Conservation (phyloP, 2,888 invertebrate genomes). For the Philonicus albiceps region DNA sequence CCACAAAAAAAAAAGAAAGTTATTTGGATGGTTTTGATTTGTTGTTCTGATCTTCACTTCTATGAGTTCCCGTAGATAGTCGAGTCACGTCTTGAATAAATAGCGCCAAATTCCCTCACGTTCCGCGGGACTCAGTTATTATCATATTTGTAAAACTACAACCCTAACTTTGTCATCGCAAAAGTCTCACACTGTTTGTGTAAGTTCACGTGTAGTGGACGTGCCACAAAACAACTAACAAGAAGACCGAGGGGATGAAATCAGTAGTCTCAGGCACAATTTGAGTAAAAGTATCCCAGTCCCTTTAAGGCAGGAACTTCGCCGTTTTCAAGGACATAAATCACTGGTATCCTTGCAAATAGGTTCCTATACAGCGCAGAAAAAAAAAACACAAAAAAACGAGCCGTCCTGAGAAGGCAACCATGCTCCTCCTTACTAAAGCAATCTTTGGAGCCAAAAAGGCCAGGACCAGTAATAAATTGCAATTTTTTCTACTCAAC, state of each 20-base stretch:
- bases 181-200: neutral
- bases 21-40: neutral
- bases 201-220: neutral
- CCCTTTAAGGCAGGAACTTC: neutral
- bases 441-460: constrained; percentile 12
- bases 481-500: constrained; percentile 43
- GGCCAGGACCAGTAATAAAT: constrained; percentile 27
- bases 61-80: neutral
- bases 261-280: neutral
- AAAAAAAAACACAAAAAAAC: neutral
- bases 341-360: constrained; percentile 32
- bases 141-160: neutral
- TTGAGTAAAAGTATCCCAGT: neutral
- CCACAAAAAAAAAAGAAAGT: neutral
- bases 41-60: neutral
- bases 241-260: neutral
- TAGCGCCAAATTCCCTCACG: neutral
- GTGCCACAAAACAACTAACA: neutral
- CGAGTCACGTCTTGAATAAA: neutral
- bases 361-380: constrained; percentile 4
- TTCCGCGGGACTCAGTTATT: neutral
- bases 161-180: neutral
- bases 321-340: constrained; percentile 16
- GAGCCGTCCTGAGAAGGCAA: neutral
- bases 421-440: neutral